Evolutionary conservation across 2,888 invertebrate species (phyloP).

Genomic region (Acrobasis consociella): DNA sequence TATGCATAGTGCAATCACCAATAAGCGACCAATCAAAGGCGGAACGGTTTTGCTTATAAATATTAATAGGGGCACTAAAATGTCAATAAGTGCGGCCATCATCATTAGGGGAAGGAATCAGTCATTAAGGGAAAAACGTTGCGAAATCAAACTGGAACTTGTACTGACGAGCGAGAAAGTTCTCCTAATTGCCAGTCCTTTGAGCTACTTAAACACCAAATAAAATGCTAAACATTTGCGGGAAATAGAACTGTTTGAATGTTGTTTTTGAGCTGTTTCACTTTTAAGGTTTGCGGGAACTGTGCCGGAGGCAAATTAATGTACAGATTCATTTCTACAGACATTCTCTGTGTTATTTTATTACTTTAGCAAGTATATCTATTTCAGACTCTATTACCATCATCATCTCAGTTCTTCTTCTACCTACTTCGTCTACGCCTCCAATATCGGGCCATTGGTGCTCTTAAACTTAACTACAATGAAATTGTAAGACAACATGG

Average conservation of each 20-base stretch:
- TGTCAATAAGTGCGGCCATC: conserved; percentile 59
- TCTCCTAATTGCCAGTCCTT: conserved; percentile 43
- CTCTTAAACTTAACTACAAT: no score
- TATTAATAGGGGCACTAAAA: conserved; percentile 59
- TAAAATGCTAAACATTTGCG: conserved; percentile 40
- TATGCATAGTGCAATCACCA: conserved; percentile 16
- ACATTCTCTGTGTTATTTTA: not conserved
- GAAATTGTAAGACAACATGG: no score
- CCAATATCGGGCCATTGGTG: no score
- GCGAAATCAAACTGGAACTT: conserved; percentile 71
- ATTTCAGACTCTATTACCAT: not conserved
- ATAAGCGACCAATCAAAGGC: conserved; percentile 37
- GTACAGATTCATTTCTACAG: not conserved
- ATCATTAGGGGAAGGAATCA: conserved; percentile 59
- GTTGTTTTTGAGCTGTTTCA: conserved; percentile 15
- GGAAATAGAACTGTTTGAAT: conserved; percentile 22
- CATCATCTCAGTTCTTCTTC: no score
- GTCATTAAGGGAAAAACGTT: conserved; percentile 74
- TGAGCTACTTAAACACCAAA: conserved; percentile 51
- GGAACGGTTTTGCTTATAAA: conserved; percentile 51
- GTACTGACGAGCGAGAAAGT: conserved; percentile 57
- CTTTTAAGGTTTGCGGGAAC: conserved; percentile 8
- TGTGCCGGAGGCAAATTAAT: not conserved
- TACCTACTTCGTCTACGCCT: no score
- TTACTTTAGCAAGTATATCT: not conserved